Conservation (phyloP, 2,888 invertebrate genomes). For the Eupithecia insigniata region DNA sequence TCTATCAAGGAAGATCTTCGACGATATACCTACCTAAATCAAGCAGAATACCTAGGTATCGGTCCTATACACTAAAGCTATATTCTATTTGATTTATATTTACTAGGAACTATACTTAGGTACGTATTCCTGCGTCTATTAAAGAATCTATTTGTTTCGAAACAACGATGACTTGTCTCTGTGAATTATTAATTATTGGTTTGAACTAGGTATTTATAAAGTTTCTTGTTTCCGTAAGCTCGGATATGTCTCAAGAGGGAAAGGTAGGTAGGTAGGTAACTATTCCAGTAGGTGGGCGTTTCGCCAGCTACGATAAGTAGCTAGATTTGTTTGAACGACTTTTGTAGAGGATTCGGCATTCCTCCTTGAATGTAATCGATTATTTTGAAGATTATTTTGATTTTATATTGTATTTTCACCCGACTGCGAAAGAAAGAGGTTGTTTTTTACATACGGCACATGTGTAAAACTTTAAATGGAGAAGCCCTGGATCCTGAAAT, state of each 20-base stretch:
- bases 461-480: too few relatives aligned
- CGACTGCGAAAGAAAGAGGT: too few relatives aligned
- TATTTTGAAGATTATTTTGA: too few relatives aligned
- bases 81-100: not conserved
- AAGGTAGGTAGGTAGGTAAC: not conserved
- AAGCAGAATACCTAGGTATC: not conserved
- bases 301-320: not conserved
- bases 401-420: too few relatives aligned
- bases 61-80: not conserved
- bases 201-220: not conserved
- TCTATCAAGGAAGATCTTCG: not conserved
- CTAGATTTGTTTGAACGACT: not conserved
- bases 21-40: not conserved
- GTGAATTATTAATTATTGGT: not conserved
- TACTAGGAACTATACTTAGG: not conserved
- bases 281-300: not conserved
- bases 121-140: not conserved
- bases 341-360: not conserved
- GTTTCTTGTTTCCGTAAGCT: constrained; percentile 1
- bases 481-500: too few relatives aligned
- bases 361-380: not conserved
- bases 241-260: not conserved
- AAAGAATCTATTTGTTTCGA: not conserved
- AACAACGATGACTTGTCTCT: not conserved
- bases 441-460: too few relatives aligned